Evolutionary conservation across 2,888 invertebrate species (phyloP), one percentile per base, ranked within the genome.

Genomic region (Asteroscopus sphinx): DNA sequence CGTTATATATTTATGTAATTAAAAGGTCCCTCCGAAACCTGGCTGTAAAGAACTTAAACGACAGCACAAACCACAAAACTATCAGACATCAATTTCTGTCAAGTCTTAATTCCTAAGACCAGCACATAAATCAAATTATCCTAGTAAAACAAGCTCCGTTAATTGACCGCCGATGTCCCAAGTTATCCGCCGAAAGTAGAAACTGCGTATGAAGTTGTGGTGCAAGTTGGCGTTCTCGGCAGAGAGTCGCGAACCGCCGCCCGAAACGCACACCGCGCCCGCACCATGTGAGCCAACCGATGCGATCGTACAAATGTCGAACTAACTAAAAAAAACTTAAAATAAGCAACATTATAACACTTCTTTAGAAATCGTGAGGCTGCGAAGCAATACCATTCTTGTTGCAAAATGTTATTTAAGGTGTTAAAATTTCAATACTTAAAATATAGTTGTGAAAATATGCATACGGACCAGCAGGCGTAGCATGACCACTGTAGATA

Each of bases 191-290:
- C 35, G 25, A 56, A 67, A 68, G 52, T 60, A 36, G 41, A 66
- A 75, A 74, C 56, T 77, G 73, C 73, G 80, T 75, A 65, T 51
- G 63, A 81, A 80, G 74, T 77, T 79, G 52, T 60, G 30, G 26
- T 58, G 60, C 63, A 73, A 73, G 74, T 74, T 67, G 32, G 6
- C 40, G 45, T 62, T 66, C 81, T 67, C 83, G 87, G 80, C 91
- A 91, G 84, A 90, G 72, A 81, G 85, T 81, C 79, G 74, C 87
- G 89, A 85, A 88, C 83, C 80, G 76, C 78, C 88, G 84, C 71
- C 67, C 73, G 62, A 77, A 78, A 67, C 72, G 76, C 84, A 83
- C 81, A 63, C 59, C 63, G 76, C 80, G 64, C 65, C 66, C 73
- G 45, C 68, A 76, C 61, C 62, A 87, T 88, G 88, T 79, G 77